Evolutionary conservation across 2,888 invertebrate genomes (phyloP).

Genomic region (Biston stratarius): DNA sequence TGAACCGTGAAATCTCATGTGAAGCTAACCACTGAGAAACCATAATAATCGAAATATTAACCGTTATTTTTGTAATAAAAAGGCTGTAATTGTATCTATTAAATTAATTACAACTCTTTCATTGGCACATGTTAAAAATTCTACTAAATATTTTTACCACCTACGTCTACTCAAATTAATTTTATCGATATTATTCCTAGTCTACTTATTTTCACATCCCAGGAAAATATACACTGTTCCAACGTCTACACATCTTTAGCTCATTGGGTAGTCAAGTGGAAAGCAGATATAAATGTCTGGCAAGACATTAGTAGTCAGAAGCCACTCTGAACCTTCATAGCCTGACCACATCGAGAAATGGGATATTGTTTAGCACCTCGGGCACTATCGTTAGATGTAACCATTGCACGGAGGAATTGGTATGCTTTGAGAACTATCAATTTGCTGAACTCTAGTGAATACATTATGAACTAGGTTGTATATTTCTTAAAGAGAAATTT

Average conservation of each 20-base stretch:
- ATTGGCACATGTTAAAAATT: too few species aligned
- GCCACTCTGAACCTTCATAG: conserved; percentile 56
- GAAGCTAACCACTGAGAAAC: too few species aligned
- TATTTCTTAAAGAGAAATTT: too few species aligned
- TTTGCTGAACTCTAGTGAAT: not conserved
- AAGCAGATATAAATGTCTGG: conserved; percentile 66
- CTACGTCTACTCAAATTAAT: too few species aligned
- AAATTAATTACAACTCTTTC: too few species aligned
- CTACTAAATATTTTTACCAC: too few species aligned
- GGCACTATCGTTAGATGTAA: conserved; percentile 43
- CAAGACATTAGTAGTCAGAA: conserved; percentile 64
- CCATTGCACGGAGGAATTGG: conserved; percentile 7
- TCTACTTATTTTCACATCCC: not conserved
- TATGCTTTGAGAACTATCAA: not conserved
- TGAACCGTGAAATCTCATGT: too few species aligned
- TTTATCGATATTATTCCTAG: too few species aligned
- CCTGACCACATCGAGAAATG: conserved; percentile 44
- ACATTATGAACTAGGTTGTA: too few species aligned
- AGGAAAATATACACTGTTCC: not conserved
- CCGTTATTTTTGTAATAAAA: too few species aligned
- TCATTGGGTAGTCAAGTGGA: conserved; percentile 16
- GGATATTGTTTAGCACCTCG: conserved; percentile 58
- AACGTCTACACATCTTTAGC: conserved; percentile 8
- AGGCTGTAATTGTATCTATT: too few species aligned
- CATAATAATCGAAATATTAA: too few species aligned